A percentile compares a stretch with the other conserved stretches of the same genome.
phyloP scores from a whole-genome alignment of 92 coral and sea anemone genomes.

The Epizoanthus scotinus region DNA sequence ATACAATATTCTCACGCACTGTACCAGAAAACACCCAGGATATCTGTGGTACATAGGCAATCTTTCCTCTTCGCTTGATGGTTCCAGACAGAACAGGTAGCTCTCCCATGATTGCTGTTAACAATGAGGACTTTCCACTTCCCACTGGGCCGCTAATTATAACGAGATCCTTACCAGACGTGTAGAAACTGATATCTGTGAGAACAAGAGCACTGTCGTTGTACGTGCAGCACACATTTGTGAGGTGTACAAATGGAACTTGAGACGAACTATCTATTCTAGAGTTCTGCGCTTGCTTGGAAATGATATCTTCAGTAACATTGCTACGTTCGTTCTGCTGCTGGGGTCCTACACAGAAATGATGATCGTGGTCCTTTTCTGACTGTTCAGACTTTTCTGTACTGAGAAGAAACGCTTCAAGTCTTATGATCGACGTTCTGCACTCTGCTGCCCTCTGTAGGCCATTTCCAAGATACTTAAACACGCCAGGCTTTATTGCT shows the following conservation, averaged over 20 bases:
- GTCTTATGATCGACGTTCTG: background rate
- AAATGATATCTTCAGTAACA: background rate
- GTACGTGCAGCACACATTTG: too few species aligned
- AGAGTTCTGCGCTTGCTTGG: background rate
- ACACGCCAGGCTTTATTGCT: slow-evolving; percentile 6
- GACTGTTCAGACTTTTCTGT: too few species aligned
- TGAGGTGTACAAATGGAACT: too few species aligned
- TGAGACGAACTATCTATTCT: too few species aligned
- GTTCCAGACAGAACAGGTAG: too few species aligned
- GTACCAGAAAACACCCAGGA: too few species aligned
- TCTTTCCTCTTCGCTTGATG: too few species aligned
- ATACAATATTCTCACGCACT: too few species aligned
- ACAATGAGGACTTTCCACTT: slow-evolving; percentile 12
- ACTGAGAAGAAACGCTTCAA: slow-evolving; percentile 2
- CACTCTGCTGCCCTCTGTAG: background rate
- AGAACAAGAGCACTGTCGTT: too few species aligned
- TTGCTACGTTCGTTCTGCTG: background rate
- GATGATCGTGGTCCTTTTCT: background rate
- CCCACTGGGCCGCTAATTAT: slow-evolving; percentile 17
- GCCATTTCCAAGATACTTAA: background rate
- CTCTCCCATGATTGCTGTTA: too few species aligned
- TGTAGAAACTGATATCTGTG: too few species aligned
- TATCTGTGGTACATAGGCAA: slow-evolving; percentile 3
- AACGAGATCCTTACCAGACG: too few species aligned
- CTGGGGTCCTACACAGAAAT: background rate